Conservation (phyloP, 1,140 invertebrate genomes). For the Camponotus vicinus region DNA sequence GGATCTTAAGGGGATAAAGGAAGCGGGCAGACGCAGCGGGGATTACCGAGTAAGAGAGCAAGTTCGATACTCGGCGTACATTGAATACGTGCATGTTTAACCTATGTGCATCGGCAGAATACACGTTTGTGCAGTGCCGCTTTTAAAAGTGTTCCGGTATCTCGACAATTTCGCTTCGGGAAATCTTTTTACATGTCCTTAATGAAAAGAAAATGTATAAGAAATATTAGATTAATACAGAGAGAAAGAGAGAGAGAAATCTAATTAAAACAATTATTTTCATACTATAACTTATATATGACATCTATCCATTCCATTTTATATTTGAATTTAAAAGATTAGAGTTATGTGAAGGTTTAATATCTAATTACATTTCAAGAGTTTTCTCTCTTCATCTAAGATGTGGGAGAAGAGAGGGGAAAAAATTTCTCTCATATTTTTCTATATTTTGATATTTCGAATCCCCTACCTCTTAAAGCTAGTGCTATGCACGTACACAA, state of each 20-base stretch:
- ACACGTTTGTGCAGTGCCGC: background rate
- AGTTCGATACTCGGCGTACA: slow-evolving; percentile 29
- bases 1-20: background rate
- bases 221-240: too few relatives aligned
- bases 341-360: background rate
- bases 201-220: too few relatives aligned
- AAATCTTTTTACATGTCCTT: background rate
- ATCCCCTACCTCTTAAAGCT: background rate
- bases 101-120: slow-evolving; percentile 4
- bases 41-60: slow-evolving; percentile 10
- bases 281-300: background rate
- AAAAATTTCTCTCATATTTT: background rate
- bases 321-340: background rate
- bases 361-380: too few relatives aligned
- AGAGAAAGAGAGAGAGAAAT: background rate
- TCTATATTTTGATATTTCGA: slow-evolving; percentile 18
- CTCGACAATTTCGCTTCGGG: background rate
- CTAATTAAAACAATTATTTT: background rate
- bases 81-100: slow-evolving; percentile 51
- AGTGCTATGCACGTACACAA: background rate
- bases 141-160: background rate
- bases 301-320: background rate
- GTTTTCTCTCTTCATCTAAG: too few relatives aligned
- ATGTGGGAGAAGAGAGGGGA: too few relatives aligned
- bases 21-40: background rate